A percentile compares a stretch with the other conserved stretches of the same genome.
phyloP scores from a whole-genome alignment of 2,888 invertebrate genomes.

The Agapostemon virescens region DNA sequence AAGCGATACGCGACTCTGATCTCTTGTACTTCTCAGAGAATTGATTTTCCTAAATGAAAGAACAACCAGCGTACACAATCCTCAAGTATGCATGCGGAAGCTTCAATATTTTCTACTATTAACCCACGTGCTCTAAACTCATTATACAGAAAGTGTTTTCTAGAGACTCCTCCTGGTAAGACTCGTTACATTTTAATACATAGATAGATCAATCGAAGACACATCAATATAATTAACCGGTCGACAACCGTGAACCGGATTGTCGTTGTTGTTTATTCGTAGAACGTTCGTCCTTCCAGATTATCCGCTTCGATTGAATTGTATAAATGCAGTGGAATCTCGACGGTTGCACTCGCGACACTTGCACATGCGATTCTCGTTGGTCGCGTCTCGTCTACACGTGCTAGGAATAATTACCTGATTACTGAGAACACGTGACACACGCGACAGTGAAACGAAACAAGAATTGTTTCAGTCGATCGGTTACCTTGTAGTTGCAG shows the following conservation, averaged over 20 bases:
- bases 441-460: too few species aligned
- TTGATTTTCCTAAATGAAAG: slow-evolving; percentile 26
- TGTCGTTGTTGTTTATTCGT: slow-evolving; percentile 5
- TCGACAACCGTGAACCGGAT: neutral
- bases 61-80: slow-evolving; percentile 2
- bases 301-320: slow-evolving; percentile 5
- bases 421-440: too few species aligned
- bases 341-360: too few species aligned
- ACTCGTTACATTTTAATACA: neutral
- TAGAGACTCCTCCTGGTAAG: slow-evolving; percentile 11
- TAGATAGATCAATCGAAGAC: slow-evolving; percentile 13
- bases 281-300: slow-evolving; percentile 26
- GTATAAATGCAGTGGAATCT: slow-evolving; percentile 4
- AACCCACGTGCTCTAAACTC: slow-evolving; percentile 6
- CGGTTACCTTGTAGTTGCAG: too few species aligned
- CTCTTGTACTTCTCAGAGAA: slow-evolving; percentile 20
- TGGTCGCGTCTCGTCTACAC: too few species aligned
- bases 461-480: too few species aligned
- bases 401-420: too few species aligned
- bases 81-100: slow-evolving; percentile 19
- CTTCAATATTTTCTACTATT: slow-evolving; percentile 25
- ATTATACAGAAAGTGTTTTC: neutral
- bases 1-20: slow-evolving; percentile 1
- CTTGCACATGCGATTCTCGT: too few species aligned
- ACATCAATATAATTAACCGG: neutral